Percentiles rank a stretch among this genome's conserved stretches.
Evolutionary conservation across 2,113 vertebrate species (phyloP).

Genomic region (Pedionomus torquatus): DNA sequence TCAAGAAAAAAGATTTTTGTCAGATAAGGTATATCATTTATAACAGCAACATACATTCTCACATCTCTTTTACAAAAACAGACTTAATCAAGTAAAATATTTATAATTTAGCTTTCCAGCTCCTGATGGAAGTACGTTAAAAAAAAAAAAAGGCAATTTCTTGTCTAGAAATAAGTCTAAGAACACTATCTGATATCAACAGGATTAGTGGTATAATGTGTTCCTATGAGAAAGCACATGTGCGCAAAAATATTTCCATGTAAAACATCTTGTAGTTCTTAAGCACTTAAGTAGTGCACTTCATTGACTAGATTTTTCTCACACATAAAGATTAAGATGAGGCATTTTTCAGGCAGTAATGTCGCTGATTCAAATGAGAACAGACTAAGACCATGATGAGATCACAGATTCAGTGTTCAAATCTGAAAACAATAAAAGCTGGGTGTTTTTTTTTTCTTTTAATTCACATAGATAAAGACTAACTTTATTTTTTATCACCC

Average conservation of each 20-base stretch:
- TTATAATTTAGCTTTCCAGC: slow-evolving; percentile 32
- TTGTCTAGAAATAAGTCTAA: slow-evolving; percentile 14
- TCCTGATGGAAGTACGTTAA: neutral
- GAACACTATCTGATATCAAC: slow-evolving; percentile 14
- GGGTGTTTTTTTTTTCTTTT: neutral
- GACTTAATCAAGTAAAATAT: slow-evolving; percentile 32
- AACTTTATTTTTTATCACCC: neutral
- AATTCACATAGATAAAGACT: neutral
- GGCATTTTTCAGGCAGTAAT: neutral
- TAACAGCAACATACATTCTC: neutral
- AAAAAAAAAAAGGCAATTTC: neutral
- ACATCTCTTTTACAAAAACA: neutral
- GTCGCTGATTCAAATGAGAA: slow-evolving; percentile 6
- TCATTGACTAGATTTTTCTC: neutral
- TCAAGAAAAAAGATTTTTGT: slow-evolving; percentile 4
- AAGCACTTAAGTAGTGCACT: neutral
- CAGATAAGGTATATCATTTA: neutral
- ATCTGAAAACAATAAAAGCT: neutral
- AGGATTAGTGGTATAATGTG: slow-evolving; percentile 7
- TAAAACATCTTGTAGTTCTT: slow-evolving; percentile 35
- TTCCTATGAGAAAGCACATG: slow-evolving; percentile 13
- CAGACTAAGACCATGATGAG: neutral
- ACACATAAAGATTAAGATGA: neutral
- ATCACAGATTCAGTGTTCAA: neutral
- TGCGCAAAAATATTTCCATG: neutral